Base-by-base conservation (phyloP, 2,888 invertebrate genomes). In the Agriotes lineatus region DNA sequence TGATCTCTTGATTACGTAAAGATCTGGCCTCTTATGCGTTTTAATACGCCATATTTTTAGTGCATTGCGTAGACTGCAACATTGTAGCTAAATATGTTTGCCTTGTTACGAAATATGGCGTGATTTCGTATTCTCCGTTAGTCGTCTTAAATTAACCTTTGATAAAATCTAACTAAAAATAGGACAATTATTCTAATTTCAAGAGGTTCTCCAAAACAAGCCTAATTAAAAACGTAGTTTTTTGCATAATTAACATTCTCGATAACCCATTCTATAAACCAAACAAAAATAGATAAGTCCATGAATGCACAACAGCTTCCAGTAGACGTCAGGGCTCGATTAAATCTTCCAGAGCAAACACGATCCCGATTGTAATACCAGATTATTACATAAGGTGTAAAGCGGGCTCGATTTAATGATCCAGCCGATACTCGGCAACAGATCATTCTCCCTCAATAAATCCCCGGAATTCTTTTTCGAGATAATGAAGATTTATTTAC, bases 361-460 rank as follows among this genome's bases (percentile, higher is more conserved):
- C 44, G 44, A 19, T 18, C 20, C 44, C 9, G 19, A 10, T 44
- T 44, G 6, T 10, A 20, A 16, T 44, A 44, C n/a, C 18, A 10
- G 19, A 44, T 44, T 19, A 20, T 44, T 7, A 20, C 18, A n/a
- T 44, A 18, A 18, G 19, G 44, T 44, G 44, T 44, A 44, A 44
- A 44, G 20, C 18, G 10, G 10, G 44, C 9, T 44, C 44, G 20
- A 44, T 44, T 44, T 44, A 44, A 44, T 44, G 44, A 44, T 19
- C 19, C 19, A 1, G 14, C 44, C 19, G 44, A 44, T 44, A 44
- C 44, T 20, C 20, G 44, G 20, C 20, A 44, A 44, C 44, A 44
- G 20, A 44, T 44, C 44, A 18, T 44, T 44, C 19, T 19, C 44
- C 44, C 44, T 44, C 9, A 44, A 44, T 44, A 44, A 44, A 44